Base-by-base conservation (phyloP, 2,113 vertebrate species). In the Ailurus styani region DNA sequence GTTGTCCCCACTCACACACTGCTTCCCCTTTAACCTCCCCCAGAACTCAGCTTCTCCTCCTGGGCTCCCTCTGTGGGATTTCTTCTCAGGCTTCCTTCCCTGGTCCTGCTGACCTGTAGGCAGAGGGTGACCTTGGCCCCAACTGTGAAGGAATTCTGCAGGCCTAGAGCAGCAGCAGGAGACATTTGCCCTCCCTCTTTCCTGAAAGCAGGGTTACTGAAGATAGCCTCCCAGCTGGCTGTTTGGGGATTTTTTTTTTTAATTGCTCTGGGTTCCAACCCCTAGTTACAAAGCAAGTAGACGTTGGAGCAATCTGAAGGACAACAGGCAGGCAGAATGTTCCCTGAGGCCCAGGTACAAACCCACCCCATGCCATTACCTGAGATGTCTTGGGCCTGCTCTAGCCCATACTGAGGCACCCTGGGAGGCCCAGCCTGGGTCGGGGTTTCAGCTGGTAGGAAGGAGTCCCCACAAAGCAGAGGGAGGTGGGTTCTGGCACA, bases 391-490 rank as follows among this genome's bases (percentile, higher is more conserved):
- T 2, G 5, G 37, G 9, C 20, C 77, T 17, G n/a, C 8, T 27
- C 29, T 12, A 40, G 31, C 31, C 66, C n/a, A 17, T 31, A 20
- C 37, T n/a, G 27, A 34, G 13, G 6, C 42, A 18, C 17, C 62
- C 31, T 50, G 40, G 18, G 62, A 18, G 45, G 10, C 73, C 29
- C 45, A 29, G 34, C 31, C 42, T 7, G 20, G 34, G 77, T 62
- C 6, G 0, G 6, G 15, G 34, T 8, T 79, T 37, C 1, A 0
- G 5, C 37, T n/a, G 37, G 6, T 27, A 5, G 17, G 4, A 6
- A 90, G 42, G 42, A 18, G 6, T 73, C 40, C 21, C 15, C 40
- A 7, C 31, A 90, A 31, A 55, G 37, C 47, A 40, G 77, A 68
- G 1, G 5, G 60, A 34, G 50, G 37, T 45, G 25, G 9, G 37